Evolutionary conservation across 2,888 invertebrate genomes (phyloP), one percentile per base, ranked within the genome.

Genomic region (Actias luna): DNA sequence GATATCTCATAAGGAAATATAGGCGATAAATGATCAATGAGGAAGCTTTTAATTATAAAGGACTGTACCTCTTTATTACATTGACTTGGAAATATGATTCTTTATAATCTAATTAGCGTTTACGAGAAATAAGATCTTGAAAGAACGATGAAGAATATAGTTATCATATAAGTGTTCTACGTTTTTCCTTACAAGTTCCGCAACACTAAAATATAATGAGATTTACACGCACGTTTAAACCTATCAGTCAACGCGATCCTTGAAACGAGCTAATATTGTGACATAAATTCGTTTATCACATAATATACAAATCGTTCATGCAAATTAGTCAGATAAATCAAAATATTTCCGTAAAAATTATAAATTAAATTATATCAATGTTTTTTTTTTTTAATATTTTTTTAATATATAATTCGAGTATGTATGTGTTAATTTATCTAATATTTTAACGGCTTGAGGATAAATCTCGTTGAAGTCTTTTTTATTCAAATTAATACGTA

Each of bases 331-430:
- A 8, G 29, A 29, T 55, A 55, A 55, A 55, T 55, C 55, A 55
- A 55, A 55, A 55, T 55, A 55, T 29, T 55, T 29, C 29, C 55
- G n/a, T 29, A 29, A 16, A 55, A 55, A 29, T n/a, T 55, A 55
- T 55, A 55, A 29, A 55, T 55, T 55, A 29, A 16, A 55, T 55
- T 55, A 55, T n/a, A 29, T 29, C 55, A 55, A 55, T 29, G 29
- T 55, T 16, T 29, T 55, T 27, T 55, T 29, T 50, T 16, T 10
- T 12, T 10, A 25, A 16, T 10, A 50, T 50, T 12, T 25, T 50
- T 25, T 25, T 12, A 12, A 50, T 50, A 22, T 50, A 50, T n/a
- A n/a, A n/a, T n/a, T n/a, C 46, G 25, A 10, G 10, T 22, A 12
- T 42, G 25, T 50, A 12, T 8, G 7, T 50, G 5, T 12, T 50